These are phyloP conservation scores for Anastatus disparis DNA, from an alignment of 1,140 invertebrate species.

Conservation along the genomic window DNA sequence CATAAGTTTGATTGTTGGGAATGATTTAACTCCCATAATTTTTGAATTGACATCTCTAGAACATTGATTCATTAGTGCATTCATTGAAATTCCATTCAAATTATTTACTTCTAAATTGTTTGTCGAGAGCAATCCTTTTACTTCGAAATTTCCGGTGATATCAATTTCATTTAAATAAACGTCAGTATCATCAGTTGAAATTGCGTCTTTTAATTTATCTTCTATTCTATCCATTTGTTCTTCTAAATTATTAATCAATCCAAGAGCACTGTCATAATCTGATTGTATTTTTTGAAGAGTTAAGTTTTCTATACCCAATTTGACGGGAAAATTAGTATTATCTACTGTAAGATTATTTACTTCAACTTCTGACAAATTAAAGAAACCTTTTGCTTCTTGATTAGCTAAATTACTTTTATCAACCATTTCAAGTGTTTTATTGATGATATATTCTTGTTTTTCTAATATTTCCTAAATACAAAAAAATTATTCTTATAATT, in stretches of 20 bases:
- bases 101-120: slow-evolving; percentile 44
- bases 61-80: slow-evolving; percentile 36
- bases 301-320: slow-evolving; percentile 31
- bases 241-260: slow-evolving; percentile 31
- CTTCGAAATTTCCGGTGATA: slow-evolving; percentile 44
- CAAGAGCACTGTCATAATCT: slow-evolving; percentile 15
- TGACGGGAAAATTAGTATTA: slow-evolving; percentile 38
- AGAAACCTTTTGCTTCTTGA: slow-evolving; percentile 36
- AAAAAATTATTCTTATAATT: not conserved
- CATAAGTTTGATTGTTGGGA: slow-evolving; percentile 46
- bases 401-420: slow-evolving; percentile 41
- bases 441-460: slow-evolving; percentile 46
- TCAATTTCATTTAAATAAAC: slow-evolving; percentile 22
- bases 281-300: slow-evolving; percentile 32
- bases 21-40: slow-evolving; percentile 45
- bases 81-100: slow-evolving; percentile 44
- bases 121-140: slow-evolving; percentile 46
- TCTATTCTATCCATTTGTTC: slow-evolving; percentile 34
- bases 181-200: not conserved
- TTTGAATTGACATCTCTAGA: not conserved
- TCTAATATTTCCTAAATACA: slow-evolving; percentile 44
- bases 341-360: slow-evolving; percentile 24
- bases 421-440: slow-evolving; percentile 35
- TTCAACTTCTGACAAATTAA: slow-evolving; percentile 41
- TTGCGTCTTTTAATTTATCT: not conserved